Evolutionary conservation across 2,113 vertebrate genomes (phyloP).

Genomic region (Plectropomus leopardus): DNA sequence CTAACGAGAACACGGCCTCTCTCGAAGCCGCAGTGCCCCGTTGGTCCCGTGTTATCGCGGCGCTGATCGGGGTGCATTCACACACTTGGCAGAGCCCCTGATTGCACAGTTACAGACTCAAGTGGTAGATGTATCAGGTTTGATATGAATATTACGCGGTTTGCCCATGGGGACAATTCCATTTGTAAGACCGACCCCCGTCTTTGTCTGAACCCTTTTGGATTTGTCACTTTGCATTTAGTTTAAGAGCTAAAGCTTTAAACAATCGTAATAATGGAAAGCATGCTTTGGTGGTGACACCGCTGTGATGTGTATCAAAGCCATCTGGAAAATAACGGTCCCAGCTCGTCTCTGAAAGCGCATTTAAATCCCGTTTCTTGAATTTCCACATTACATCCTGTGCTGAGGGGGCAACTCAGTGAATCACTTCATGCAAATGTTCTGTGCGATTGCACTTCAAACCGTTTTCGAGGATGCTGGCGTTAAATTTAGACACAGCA

Average conservation of each 20-base stretch:
- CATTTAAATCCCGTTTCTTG: constrained; percentile 44
- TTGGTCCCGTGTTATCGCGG: constrained; percentile 64
- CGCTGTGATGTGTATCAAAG: constrained; percentile 71
- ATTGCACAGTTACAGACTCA: constrained; percentile 77
- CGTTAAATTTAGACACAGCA: constrained; percentile 53
- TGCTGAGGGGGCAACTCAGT: constrained; percentile 31
- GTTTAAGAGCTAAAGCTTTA: constrained; percentile 64
- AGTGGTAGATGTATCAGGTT: constrained; percentile 72
- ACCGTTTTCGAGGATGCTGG: constrained; percentile 18
- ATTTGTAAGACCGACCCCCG: constrained; percentile 58
- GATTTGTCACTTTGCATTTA: constrained; percentile 81
- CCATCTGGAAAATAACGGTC: constrained; percentile 71
- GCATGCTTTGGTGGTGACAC: constrained; percentile 63
- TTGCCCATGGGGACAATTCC: constrained; percentile 77
- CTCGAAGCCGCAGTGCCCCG: constrained; percentile 43
- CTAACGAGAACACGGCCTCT: constrained; percentile 46
- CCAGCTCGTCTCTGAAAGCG: constrained; percentile 44
- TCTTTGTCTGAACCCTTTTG: constrained; percentile 57
- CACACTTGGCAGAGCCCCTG: constrained; percentile 70
- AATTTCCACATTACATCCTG: constrained; percentile 46
- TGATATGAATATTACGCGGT: constrained; percentile 76
- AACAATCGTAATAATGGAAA: constrained; percentile 66
- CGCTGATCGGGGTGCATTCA: constrained; percentile 71
- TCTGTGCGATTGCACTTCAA: constrained; percentile 57
- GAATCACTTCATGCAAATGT: constrained; percentile 55